These are phyloP conservation scores for Spizaetus ornatus DNA, from an alignment of 2,113 vertebrate species.

Conservation along the genomic window DNA sequence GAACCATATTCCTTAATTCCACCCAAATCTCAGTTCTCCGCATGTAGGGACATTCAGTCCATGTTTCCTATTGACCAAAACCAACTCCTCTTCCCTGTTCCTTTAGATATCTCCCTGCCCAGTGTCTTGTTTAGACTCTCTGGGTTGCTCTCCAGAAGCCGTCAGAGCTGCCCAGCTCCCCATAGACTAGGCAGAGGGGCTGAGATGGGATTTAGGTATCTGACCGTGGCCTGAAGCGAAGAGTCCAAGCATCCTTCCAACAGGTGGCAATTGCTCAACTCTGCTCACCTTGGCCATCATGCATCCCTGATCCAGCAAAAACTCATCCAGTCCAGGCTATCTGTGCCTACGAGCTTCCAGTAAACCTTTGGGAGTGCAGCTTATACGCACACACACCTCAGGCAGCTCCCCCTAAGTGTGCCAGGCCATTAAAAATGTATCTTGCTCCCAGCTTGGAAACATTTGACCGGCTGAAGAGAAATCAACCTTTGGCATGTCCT, in stretches of 20 bases:
- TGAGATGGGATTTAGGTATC: neutral
- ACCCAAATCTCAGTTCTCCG: neutral
- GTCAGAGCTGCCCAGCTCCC: neutral
- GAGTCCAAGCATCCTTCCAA: neutral
- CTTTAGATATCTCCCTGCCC: neutral
- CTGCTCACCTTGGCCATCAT: neutral
- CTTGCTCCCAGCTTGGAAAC: neutral
- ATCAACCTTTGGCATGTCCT: neutral
- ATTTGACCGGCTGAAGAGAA: slow-evolving; percentile 1
- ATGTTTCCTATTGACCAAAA: neutral
- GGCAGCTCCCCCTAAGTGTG: neutral
- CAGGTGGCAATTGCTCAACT: neutral
- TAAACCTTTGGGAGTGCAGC: neutral
- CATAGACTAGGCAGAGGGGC: neutral
- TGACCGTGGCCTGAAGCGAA: neutral
- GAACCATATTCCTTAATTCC: neutral
- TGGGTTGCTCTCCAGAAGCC: neutral
- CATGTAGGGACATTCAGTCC: neutral
- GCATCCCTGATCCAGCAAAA: neutral
- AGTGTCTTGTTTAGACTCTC: neutral
- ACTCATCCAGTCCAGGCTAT: neutral
- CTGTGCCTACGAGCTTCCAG: neutral
- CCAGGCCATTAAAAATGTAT: neutral
- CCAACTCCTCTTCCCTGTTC: neutral
- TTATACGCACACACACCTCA: neutral